These are phyloP conservation scores for Agapornis canus DNA, from an alignment of 2,797 vertebrate species.

Conservation along the genomic window DNA sequence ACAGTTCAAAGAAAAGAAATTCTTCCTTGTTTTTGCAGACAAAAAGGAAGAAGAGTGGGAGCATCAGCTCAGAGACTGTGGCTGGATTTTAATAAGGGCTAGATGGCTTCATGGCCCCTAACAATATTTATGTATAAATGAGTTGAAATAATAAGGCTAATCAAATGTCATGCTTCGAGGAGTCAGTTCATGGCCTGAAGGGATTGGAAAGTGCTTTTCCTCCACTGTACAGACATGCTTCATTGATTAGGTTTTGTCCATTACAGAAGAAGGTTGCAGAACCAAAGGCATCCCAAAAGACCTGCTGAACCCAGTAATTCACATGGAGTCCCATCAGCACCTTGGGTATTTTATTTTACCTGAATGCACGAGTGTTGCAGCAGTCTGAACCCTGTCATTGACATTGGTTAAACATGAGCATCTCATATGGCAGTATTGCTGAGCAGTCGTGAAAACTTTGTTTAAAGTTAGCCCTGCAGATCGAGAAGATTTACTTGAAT, in stretches of 20 bases:
- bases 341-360: neutral
- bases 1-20: neutral
- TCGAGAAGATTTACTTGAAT: neutral
- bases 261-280: neutral
- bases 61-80: neutral
- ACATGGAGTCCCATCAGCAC: neutral
- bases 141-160: constrained; percentile 59
- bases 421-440: neutral
- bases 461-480: neutral
- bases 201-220: neutral
- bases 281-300: neutral
- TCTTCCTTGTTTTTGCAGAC: neutral
- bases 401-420: fast-evolving
- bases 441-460: neutral
- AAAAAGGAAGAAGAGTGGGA: neutral
- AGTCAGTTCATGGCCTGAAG: constrained; percentile 13
- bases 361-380: neutral
- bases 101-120: neutral
- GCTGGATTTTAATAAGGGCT: constrained; percentile 18
- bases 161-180: constrained; percentile 54
- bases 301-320: neutral
- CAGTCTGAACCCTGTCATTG: neutral
- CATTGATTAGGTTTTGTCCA: constrained; percentile 39
- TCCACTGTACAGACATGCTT: constrained; percentile 15
- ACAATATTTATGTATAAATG: constrained; percentile 24